Base-by-base conservation (phyloP, 2,888 invertebrate genomes). In the Hedychridium roseum region DNA sequence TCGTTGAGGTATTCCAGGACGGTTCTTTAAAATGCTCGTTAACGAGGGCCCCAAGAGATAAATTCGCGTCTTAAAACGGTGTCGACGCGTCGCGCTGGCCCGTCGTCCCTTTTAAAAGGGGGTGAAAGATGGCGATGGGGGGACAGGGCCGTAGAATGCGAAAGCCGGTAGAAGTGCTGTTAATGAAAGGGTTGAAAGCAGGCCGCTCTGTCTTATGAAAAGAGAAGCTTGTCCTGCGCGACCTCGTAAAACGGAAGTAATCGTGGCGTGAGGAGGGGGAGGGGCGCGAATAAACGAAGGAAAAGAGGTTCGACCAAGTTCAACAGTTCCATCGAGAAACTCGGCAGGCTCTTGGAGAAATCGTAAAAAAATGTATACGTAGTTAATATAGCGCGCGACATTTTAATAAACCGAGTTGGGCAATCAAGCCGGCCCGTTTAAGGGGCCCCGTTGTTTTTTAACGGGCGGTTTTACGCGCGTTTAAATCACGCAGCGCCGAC, bases 401-500 rank as follows among this genome's bases (percentile, higher is more conserved):
- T 75, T 77, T 76, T 77, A 77, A 78, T 77, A 77, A 78, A 76
- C 74, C 68, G 71, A 75, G 72, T 73, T 68, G 66, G 68, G 75
- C 69, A 77, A 78, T 78, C 74, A 76, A 77, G 72, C 63, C 68
- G 63, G 62, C 64, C 69, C 68, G 74, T 70, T 64, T 74, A 76
- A 74, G 71, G 74, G 73, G 68, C 62, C 75, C 74, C 74, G 76
- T 71, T 72, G 73, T 67, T 73, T 77, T 77, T 78, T 78, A 78
- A 78, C 77, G 74, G 65, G 61, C 70, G 58, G 46, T 76, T 78
- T 76, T 76, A 76, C 69, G 76, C 66, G 66, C 73, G 71, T 65
- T 78, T 78, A 74, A 78, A 78, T 78, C 77, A 76, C 73, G 71
- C 73, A 72, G 69, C 57, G 65, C n/a, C n/a, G n/a, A n/a, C n/a